Evolutionary conservation across 2,797 vertebrate genomes (phyloP).

Genomic region (Balearica regulorum): DNA sequence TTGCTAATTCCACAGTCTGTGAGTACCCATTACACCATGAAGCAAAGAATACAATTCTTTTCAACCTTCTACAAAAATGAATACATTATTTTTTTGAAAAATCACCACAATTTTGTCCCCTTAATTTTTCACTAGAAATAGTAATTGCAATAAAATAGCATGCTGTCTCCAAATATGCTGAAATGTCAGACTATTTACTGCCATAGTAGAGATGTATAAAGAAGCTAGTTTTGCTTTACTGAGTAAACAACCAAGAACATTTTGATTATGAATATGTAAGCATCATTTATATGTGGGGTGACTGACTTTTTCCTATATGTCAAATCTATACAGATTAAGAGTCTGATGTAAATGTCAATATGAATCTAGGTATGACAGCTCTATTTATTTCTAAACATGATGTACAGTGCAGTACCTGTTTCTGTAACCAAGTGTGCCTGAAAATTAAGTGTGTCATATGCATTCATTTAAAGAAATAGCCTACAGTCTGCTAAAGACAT

Average conservation of each 20-base stretch:
- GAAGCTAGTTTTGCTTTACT: constrained; percentile 26
- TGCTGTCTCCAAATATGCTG: neutral
- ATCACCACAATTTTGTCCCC: neutral
- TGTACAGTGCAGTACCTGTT: neutral
- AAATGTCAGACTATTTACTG: constrained; percentile 35
- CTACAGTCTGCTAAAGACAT: constrained; percentile 37
- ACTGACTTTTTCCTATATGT: constrained; percentile 29
- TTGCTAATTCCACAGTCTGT: constrained; percentile 49
- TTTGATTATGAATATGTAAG: constrained; percentile 59
- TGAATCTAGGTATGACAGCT: constrained; percentile 54
- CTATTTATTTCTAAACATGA: constrained; percentile 53
- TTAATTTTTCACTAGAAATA: neutral
- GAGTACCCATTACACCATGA: constrained; percentile 21
- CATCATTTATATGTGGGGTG: constrained; percentile 22
- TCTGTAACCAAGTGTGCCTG: constrained; percentile 8
- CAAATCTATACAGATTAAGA: constrained; percentile 51
- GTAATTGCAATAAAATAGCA: neutral
- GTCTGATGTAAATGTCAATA: constrained; percentile 55
- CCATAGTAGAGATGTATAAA: neutral
- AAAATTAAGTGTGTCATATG: constrained; percentile 41
- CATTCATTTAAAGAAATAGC: constrained; percentile 55
- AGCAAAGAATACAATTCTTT: neutral
- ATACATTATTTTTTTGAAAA: neutral
- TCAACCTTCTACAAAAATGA: neutral
- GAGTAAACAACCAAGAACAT: constrained; percentile 33